phyloP scores from a whole-genome alignment of 2,888 invertebrate species.

The Chrysomela aeneicollis region DNA sequence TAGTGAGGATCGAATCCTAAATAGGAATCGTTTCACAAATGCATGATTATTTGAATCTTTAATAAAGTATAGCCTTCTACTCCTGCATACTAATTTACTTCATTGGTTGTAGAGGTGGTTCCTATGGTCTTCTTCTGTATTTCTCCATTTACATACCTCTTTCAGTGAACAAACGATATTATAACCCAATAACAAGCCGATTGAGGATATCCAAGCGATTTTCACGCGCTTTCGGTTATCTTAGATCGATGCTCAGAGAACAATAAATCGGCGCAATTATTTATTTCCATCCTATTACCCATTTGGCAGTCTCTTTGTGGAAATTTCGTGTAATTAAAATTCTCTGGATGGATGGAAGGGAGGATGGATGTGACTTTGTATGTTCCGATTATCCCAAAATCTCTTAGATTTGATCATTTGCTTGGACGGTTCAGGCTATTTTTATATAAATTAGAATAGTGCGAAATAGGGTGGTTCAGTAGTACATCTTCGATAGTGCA shows the following conservation, averaged over 20 bases:
- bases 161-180: too few species aligned
- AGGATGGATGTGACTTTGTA: conserved; percentile 7
- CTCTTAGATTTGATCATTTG: not conserved
- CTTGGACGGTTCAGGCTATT: not conserved
- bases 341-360: conserved; percentile 8
- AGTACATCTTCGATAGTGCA: too few species aligned
- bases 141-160: too few species aligned
- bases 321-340: conserved; percentile 58
- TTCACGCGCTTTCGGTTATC: conserved; percentile 12
- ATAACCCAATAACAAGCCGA: conserved; percentile 2
- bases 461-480: too few species aligned
- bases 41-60: too few species aligned
- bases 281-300: conserved; percentile 59
- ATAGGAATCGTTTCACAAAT: too few species aligned
- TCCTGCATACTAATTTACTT: too few species aligned
- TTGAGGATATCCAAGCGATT: conserved; percentile 43
- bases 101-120: too few species aligned
- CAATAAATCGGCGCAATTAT: conserved; percentile 57
- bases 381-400: conserved; percentile 2
- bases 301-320: conserved; percentile 54
- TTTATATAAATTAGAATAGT: too few species aligned
- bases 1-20: too few species aligned
- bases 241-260: conserved; percentile 39
- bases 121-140: too few species aligned
- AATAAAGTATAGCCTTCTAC: too few species aligned